These are phyloP conservation scores for Lycopodina hypogea DNA, from an alignment of 37 sponge, comb jelly and placozoan genomes.

Conservation along the genomic window DNA sequence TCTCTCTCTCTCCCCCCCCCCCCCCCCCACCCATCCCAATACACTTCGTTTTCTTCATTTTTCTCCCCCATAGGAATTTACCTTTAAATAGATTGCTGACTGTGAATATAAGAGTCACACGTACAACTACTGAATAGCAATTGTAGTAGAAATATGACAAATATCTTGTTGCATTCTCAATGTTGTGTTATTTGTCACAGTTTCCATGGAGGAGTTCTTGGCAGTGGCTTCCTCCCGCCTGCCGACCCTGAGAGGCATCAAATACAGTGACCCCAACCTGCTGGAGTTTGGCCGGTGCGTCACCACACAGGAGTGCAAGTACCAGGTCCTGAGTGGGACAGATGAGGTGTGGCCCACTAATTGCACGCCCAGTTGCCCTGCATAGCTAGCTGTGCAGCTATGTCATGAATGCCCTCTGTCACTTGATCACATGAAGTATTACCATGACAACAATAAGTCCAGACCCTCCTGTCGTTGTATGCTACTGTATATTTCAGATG, in stretches of 20 bases:
- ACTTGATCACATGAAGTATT: too few relatives aligned
- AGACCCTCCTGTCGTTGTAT: background rate
- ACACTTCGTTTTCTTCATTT: too few relatives aligned
- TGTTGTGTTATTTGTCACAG: conserved; percentile 18
- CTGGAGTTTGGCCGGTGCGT: conserved; percentile 55
- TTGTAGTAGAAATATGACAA: too few relatives aligned
- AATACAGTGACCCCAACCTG: conserved; percentile 52
- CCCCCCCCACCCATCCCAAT: too few relatives aligned
- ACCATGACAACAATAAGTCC: too few relatives aligned
- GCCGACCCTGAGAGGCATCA: conserved; percentile 65
- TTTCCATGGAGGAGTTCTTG: conserved; percentile 65
- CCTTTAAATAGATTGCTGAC: too few relatives aligned
- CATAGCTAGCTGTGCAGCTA: background rate
- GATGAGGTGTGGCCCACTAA: conserved; percentile 59
- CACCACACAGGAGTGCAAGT: conserved; percentile 29
- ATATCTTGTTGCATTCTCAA: too few relatives aligned
- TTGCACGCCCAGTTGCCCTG: background rate
- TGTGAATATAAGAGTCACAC: too few relatives aligned
- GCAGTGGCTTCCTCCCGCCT: conserved; percentile 39
- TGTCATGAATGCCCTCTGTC: background rate
- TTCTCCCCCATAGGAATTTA: too few relatives aligned
- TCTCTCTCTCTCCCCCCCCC: too few relatives aligned
- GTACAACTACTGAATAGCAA: too few relatives aligned
- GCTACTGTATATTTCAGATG: background rate
- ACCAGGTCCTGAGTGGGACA: conserved; percentile 61